Evolutionary conservation across 2,888 invertebrate genomes (phyloP), one percentile per base, ranked within the genome.

Genomic region (Drosophila neonasuta): DNA sequence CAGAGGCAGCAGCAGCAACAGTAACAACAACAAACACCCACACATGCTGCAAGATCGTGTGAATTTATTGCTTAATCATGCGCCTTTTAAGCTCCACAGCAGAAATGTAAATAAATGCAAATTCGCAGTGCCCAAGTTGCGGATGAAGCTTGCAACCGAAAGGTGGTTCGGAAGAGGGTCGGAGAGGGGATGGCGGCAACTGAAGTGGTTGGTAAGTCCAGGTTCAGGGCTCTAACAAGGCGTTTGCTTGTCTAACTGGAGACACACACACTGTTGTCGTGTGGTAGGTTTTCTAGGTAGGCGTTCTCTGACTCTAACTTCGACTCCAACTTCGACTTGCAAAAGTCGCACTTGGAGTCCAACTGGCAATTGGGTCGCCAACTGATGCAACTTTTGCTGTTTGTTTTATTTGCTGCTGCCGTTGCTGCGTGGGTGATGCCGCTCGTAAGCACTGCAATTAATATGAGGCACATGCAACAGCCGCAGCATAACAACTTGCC

Each of bases 21-120:
- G 24, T 24, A 24, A 24, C 24, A 58, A 20, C 41, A 54, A 54
- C 29, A 49, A 55, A 52, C 62, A 49, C 49, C 57, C 56, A 54
- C 44, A 59, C 64, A 60, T 42, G 55, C 48, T 45, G 63, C 57
- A 64, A 68, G 71, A 70, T 68, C 62, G 83, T 80, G 83, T 69
- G 74, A 83, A 80, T 83, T 80, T 80, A 80, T 80, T 80, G 80
- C 80, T 80, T 80, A 83, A 80, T 80, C 80, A 80, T 80, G 68
- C 68, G 71, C 67, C 71, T 74, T 75, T 69, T 61, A 58, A 49
- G 56, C 56, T 56, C 41, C 60, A 55, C 61, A 48, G 54, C 66
- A 61, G 70, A 62, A 80, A 74, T 73, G 80, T 61, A 82, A 80
- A 78, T 69, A 77, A 60, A 65, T 74, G 64, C 74, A 74, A 74